Conservation (phyloP, 2,113 vertebrate species). For the Hypomesus transpacificus region DNA sequence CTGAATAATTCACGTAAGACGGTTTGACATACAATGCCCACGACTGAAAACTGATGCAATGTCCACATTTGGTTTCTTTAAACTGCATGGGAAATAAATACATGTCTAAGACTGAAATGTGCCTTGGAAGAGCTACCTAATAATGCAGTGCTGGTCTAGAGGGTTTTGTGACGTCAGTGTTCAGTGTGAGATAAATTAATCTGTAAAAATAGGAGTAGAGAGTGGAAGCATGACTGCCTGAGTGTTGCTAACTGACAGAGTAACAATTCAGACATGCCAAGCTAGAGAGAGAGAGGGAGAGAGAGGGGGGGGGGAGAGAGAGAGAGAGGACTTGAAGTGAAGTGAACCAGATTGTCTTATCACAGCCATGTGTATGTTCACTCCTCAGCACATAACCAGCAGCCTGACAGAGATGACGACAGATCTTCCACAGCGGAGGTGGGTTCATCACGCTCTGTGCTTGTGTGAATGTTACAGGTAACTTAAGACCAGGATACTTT, state of each 20-base stretch:
- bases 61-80: background rate
- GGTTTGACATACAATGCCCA: slow-evolving; percentile 21
- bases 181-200: slow-evolving; percentile 53
- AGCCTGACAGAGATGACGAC: slow-evolving; percentile 17
- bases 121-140: no score
- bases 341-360: slow-evolving; percentile 5
- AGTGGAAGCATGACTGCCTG: slow-evolving; percentile 34
- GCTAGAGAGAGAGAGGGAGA: slow-evolving; percentile 3
- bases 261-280: slow-evolving; percentile 23
- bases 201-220: slow-evolving; percentile 32
- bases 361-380: background rate
- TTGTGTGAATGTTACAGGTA: background rate
- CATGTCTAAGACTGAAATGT: no score
- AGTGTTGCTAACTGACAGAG: slow-evolving; percentile 31
- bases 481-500: no score
- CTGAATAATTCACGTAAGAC: slow-evolving; percentile 38
- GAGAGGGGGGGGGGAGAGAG: background rate
- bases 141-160: background rate
- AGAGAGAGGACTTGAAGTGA: background rate
- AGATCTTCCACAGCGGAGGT: slow-evolving; percentile 17
- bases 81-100: no score
- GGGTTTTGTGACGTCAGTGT: slow-evolving; percentile 37
- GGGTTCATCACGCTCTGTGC: background rate
- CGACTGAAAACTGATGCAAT: background rate
- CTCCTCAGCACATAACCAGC: background rate